Percentiles rank a stretch among this genome's conserved stretches.
These are phyloP conservation scores for Speoplatyrhinus poulsoni DNA, from an alignment of 2,113 vertebrate genomes.

Conservation along the genomic window DNA sequence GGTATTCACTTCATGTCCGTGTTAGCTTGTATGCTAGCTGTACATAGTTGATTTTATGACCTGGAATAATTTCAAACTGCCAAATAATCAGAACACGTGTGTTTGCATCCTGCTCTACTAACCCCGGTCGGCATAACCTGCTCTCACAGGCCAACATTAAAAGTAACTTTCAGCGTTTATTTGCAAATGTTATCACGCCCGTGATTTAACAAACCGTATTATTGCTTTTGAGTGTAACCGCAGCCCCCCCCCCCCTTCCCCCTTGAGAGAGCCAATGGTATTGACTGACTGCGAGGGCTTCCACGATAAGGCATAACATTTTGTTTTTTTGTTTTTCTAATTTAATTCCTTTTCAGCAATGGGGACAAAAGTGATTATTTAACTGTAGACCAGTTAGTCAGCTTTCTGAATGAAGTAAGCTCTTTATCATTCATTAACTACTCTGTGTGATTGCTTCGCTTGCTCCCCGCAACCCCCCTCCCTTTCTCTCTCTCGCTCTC, in stretches of 20 bases:
- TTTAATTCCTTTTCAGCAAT: constrained; percentile 99
- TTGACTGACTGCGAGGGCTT: constrained; percentile 27
- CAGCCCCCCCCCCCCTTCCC: constrained; percentile 11
- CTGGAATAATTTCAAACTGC: not conserved
- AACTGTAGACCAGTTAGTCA: constrained; percentile 99
- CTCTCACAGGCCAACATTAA: constrained; percentile 82
- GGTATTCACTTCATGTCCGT: not conserved
- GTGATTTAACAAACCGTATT: constrained; percentile 36
- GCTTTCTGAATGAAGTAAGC: constrained; percentile 99
- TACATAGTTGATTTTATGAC: not conserved
- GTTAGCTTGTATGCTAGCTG: constrained; percentile 1
- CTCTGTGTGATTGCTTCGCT: constrained; percentile 79
- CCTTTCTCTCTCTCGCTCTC: constrained; percentile 70
- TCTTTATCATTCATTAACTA: constrained; percentile 99
- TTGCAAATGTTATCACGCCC: constrained; percentile 11
- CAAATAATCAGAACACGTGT: constrained; percentile 47
- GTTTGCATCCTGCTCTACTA: constrained; percentile 86
- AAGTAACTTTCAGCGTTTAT: constrained; percentile 67
- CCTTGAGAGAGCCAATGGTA: constrained; percentile 33
- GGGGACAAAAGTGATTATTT: constrained; percentile 99
- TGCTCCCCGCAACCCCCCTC: constrained; percentile 45
- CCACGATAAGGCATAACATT: constrained; percentile 62
- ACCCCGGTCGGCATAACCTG: constrained; percentile 85
- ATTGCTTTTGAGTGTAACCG: constrained; percentile 29
- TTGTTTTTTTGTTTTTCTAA: constrained; percentile 84